Evolutionary conservation across 2,888 invertebrate species (phyloP), one percentile per base, ranked within the genome.

Genomic region (Polydrusus pterygomalis): DNA sequence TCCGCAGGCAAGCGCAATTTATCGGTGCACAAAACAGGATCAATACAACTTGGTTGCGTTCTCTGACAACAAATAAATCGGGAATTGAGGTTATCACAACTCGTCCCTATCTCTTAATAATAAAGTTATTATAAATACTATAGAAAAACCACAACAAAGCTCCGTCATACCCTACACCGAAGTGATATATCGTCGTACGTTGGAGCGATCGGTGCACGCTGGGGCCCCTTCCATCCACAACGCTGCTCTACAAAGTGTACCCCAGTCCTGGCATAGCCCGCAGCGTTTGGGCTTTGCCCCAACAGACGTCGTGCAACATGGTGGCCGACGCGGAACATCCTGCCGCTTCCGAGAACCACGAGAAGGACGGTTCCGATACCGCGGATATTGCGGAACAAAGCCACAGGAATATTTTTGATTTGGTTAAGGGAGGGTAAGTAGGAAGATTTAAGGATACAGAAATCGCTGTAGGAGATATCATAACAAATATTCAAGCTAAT

Each of bases 251-350:
- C 84, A 88, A 88, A 82, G 93, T 94, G 89, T 93, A 93, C 87
- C 94, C 95, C 79, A 95, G 95, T 88, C 95, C 95, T 89, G 95
- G 95, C 91, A 94, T 94, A 88, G 95, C 95, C 89, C 94, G 94
- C 87, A 95, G 94, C 88, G 95, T 95, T 87, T 95, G 95, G 95
- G 95, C 95, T 88, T 90, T 95, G 90, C 93, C 93, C 89, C 93
- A 92, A 89, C 92, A 92, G 88, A 92, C 92, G 87, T 93, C 93
- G 80, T 94, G 94, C 89, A 92, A 92, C 83, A 94, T 94, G 94
- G 78, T 75, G 45, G 92, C 93, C 3, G 94, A 94, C 80, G 89
- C 91, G 80, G 93, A 89, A 78, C 89, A 89, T 81, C 88, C 89
- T 38, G 88, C 86, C 15, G 88, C 81, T 83, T 80, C 85, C 20